These are phyloP conservation scores for Chaunax sp. DNA, from an alignment of 2,797 vertebrate genomes.

Conservation along the genomic window DNA sequence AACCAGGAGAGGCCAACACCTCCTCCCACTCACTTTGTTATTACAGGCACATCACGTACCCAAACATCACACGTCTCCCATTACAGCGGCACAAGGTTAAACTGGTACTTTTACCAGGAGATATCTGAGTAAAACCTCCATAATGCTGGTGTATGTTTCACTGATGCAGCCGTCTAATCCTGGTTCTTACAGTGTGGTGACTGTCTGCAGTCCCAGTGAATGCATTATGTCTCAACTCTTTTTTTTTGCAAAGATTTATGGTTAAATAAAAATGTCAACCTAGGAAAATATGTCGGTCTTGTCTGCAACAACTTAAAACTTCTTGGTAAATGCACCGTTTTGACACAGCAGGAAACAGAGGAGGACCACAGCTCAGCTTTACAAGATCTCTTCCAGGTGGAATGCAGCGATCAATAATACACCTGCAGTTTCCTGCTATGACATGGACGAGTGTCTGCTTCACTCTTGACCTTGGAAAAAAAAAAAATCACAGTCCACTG, in stretches of 20 bases:
- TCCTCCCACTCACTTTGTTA: slow-evolving; percentile 39
- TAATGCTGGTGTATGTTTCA: neutral
- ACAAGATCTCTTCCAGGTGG: no score
- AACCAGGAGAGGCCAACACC: slow-evolving; percentile 36
- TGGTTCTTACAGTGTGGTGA: neutral
- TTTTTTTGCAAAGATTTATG: neutral
- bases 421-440: no score
- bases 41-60: slow-evolving; percentile 37
- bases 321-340: no score
- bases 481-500: no score
- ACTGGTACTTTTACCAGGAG: slow-evolving; percentile 19
- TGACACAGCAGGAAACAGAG: neutral
- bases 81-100: slow-evolving; percentile 29
- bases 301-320: neutral
- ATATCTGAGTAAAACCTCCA: slow-evolving; percentile 17
- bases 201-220: neutral
- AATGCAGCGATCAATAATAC: no score
- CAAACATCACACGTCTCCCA: slow-evolving; percentile 49
- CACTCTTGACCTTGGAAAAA: no score
- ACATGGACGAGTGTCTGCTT: no score
- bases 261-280: neutral
- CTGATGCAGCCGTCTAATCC: neutral
- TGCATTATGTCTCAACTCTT: neutral
- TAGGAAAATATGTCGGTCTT: neutral
- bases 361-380: no score